Evolutionary conservation across 2,113 vertebrate species (phyloP).

Genomic region (Alouatta palliata): DNA sequence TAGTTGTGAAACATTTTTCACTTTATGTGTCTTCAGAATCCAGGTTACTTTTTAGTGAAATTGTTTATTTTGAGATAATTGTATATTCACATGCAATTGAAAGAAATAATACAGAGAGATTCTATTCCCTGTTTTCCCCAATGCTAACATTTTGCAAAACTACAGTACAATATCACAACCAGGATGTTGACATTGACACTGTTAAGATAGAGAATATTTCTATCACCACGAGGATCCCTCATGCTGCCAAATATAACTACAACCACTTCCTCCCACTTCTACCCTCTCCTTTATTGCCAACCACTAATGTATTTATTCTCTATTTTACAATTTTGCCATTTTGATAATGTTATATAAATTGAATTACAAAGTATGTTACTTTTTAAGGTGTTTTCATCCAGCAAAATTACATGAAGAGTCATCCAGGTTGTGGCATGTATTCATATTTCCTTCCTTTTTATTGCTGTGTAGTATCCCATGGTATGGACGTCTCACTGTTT

Average conservation of each 20-base stretch:
- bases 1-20: background rate
- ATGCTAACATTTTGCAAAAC: background rate
- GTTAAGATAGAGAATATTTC: background rate
- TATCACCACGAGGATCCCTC: background rate
- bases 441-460: background rate
- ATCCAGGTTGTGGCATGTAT: background rate
- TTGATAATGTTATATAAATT: background rate
- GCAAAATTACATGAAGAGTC: background rate
- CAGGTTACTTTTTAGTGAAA: background rate
- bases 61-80: background rate
- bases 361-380: background rate
- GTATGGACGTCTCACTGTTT: background rate
- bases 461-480: background rate
- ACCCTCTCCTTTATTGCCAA: background rate
- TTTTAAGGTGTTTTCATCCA: background rate
- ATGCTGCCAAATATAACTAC: background rate
- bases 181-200: background rate
- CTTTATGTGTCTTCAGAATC: background rate
- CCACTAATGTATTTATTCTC: background rate
- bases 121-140: background rate
- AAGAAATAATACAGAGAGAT: background rate
- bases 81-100: background rate
- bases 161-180: background rate
- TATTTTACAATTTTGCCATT: background rate
- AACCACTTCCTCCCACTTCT: background rate